Conservation (phyloP, 2,888 invertebrate genomes). For the Cinara cedri region DNA sequence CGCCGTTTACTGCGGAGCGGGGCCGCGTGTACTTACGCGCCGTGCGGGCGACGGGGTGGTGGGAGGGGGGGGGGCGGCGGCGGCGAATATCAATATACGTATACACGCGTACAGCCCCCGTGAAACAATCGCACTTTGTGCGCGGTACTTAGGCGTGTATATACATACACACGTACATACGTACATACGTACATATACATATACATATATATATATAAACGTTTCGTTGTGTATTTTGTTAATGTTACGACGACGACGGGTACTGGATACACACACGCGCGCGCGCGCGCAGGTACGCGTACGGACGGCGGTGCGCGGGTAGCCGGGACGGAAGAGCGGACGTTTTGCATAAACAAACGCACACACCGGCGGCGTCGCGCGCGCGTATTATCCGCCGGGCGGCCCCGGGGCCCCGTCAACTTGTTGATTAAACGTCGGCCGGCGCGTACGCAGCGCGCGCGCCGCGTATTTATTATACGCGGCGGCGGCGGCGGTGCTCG, state of each 20-base stretch:
- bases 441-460: too few relatives aligned
- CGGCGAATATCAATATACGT: background rate
- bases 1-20: background rate
- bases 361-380: background rate
- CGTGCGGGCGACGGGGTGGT: background rate
- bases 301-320: background rate
- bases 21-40: too few relatives aligned
- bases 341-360: conserved; percentile 48
- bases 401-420: conserved; percentile 35
- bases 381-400: background rate
- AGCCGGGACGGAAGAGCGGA: background rate
- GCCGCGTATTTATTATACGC: background rate
- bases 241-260: conserved; percentile 28
- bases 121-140: conserved; percentile 34
- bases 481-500: background rate
- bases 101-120: conserved; percentile 12
- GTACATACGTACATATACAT: background rate
- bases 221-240: conserved; percentile 41
- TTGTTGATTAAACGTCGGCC: conserved; percentile 53
- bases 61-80: too few relatives aligned
- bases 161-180: background rate
- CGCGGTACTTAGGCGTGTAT: too few relatives aligned
- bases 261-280: background rate
- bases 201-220: background rate
- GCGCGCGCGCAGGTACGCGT: too few relatives aligned